Conservation (phyloP, 2,113 vertebrate species). For the Istiophorus platypterus region DNA sequence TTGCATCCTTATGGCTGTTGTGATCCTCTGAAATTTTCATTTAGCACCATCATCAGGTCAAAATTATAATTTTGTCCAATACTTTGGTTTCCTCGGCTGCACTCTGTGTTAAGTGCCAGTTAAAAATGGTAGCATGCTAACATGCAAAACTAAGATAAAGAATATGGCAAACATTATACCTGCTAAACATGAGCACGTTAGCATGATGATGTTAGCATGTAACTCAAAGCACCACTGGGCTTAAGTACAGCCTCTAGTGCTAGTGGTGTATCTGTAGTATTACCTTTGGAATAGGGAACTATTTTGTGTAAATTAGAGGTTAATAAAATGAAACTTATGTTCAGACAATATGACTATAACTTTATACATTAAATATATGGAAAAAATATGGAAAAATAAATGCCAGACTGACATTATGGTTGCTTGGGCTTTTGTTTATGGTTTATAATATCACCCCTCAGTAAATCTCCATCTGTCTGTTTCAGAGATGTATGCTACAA, state of each 20-base stretch:
- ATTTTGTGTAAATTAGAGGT: not conserved
- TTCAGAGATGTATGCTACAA: constrained; percentile 76
- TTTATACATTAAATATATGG: not conserved
- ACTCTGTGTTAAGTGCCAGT: not conserved
- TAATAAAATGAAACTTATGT: not conserved
- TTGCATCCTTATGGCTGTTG: not conserved
- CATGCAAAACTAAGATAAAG: too few species aligned
- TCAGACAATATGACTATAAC: not conserved
- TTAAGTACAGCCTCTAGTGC: not conserved
- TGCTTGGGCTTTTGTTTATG: constrained; percentile 12
- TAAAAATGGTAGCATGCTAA: too few species aligned
- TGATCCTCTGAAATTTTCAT: not conserved
- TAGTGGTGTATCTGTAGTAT: not conserved
- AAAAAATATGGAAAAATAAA: not conserved
- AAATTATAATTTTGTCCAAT: not conserved
- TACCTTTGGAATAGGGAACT: not conserved
- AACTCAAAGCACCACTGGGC: not conserved
- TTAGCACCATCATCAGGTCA: not conserved
- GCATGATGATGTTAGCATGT: not conserved
- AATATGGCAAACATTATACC: too few species aligned
- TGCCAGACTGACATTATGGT: not conserved
- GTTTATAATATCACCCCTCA: not conserved
- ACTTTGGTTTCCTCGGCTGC: not conserved
- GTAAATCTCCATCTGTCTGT: constrained; percentile 56
- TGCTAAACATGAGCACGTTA: not conserved